These are phyloP conservation scores for Morone saxatilis DNA, from an alignment of 2,113 vertebrate species.

Conservation along the genomic window DNA sequence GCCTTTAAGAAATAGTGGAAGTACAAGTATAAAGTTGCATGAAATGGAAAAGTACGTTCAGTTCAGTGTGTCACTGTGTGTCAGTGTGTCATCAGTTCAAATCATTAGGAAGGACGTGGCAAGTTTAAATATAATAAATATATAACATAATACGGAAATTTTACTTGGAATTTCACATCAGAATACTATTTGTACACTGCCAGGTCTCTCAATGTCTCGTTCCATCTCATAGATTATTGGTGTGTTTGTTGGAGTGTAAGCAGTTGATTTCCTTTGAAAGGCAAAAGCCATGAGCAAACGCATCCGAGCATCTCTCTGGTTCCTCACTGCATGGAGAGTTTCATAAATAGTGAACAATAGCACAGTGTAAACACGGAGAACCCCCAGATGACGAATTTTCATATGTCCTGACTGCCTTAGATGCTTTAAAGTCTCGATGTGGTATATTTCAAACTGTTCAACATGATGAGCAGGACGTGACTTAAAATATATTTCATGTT, in stretches of 20 bases:
- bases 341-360: slow-evolving; percentile 37
- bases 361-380: neutral
- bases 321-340: slow-evolving; percentile 23
- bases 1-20: no score
- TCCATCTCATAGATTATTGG: slow-evolving; percentile 39
- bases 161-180: neutral
- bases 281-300: slow-evolving; percentile 28
- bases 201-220: slow-evolving; percentile 24
- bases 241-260: slow-evolving; percentile 40
- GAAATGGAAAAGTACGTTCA: no score
- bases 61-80: no score
- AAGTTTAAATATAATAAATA: slow-evolving; percentile 7
- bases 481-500: slow-evolving; percentile 32
- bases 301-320: slow-evolving; percentile 39
- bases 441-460: slow-evolving; percentile 10
- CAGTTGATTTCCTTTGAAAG: slow-evolving; percentile 56
- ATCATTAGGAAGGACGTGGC: neutral
- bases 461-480: neutral
- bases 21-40: no score
- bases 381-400: slow-evolving; percentile 27
- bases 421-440: slow-evolving; percentile 33
- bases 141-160: no score
- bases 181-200: neutral
- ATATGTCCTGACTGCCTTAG: neutral
- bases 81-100: neutral